Percentiles rank a stretch among this genome's conserved stretches.
Conservation (phyloP, 2,797 vertebrate genomes). For the Galago senegalensis region DNA sequence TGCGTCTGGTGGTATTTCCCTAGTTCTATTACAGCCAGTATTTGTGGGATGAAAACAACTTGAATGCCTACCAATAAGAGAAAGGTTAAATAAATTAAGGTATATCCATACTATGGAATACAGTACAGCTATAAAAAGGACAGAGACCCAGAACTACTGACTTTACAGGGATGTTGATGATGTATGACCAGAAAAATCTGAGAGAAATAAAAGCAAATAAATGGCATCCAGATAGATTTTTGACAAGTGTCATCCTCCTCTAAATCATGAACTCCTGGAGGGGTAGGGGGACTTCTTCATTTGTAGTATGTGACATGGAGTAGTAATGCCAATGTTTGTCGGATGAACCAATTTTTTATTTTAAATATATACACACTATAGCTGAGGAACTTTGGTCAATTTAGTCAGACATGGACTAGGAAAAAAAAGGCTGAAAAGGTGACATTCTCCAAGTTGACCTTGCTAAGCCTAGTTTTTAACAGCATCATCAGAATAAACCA, state of each 20-base stretch:
- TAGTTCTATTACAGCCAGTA: neutral
- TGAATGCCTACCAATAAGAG: neutral
- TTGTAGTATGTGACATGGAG: neutral
- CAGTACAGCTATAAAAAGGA: neutral
- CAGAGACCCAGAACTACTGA: neutral
- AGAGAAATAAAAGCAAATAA: slow-evolving; percentile 46
- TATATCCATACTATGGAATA: neutral
- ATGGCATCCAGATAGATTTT: neutral
- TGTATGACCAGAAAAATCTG: neutral
- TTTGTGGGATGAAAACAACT: neutral
- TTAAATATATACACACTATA: neutral
- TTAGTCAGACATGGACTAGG: neutral
- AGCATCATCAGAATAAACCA: neutral
- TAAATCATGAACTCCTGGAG: neutral
- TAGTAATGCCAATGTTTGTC: neutral
- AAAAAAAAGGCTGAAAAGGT: neutral
- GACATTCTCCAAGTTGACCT: neutral
- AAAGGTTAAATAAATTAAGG: neutral
- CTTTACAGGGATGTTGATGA: neutral
- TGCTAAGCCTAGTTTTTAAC: neutral
- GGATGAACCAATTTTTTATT: neutral
- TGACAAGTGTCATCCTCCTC: neutral
- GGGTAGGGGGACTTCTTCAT: neutral
- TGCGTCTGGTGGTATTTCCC: neutral
- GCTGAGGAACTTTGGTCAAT: neutral